Base-by-base conservation (phyloP, 2,888 invertebrate species). In the Mythimna lalbum region DNA sequence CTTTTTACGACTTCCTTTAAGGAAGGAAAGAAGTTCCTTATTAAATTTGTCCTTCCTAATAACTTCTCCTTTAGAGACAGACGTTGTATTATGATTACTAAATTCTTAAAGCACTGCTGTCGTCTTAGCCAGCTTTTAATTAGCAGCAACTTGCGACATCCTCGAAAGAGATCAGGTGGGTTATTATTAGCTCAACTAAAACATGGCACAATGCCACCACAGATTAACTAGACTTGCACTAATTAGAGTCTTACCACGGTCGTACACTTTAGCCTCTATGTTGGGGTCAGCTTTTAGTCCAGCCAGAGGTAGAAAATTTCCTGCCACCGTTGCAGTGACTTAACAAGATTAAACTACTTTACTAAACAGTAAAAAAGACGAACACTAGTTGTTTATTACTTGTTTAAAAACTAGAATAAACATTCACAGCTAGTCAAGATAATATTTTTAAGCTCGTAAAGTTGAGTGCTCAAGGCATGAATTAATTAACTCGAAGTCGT, bases 391-490 rank as follows among this genome's bases (percentile, higher is more conserved):
- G 60, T 67, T 80, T 72, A 76, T 71, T 64, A 62, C 60, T 69
- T 71, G 68, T 80, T 76, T 57, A 63, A 78, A 80, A 80, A 75
- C 65, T 66, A 80, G 67, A 71, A 67, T 74, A 77, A 83, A 81
- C 81, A 79, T 75, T 83, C 57, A 70, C 81, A 75, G 81, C 67
- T 69, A 79, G 64, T 80, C 52, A 63, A 80, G 77, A 83, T 80
- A 77, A 81, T 81, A 83, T 83, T 81, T 82, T 69, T 63, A 77
- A 80, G 69, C 72, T 83, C 75, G 75, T 82, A 78, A 78, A 80
- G 67, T 73, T 50, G 67, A 82, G 72, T 78, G 70, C 76, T 80
- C 61, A 60, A 76, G 77, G 81, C 80, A 73, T 77, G 77, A 81
- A 81, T 83, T 81, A 83, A 81, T 83, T 83, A 73, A 69, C 73